A percentile compares a stretch with the other conserved stretches of the same genome.
Conservation (phyloP, 2,888 invertebrate species). For the Brenthis hecate region DNA sequence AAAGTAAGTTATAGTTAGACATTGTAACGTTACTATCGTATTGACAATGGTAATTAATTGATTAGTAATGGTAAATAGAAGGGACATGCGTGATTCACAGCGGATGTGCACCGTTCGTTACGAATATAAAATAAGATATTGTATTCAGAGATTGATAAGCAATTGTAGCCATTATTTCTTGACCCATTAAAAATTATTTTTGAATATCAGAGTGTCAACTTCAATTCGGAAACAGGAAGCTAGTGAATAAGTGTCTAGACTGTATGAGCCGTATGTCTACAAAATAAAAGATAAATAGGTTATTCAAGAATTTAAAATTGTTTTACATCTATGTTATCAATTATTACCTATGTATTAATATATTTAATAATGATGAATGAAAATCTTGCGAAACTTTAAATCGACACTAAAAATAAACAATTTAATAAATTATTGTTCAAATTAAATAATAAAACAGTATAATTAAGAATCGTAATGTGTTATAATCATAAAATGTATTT, state of each 20-base stretch:
- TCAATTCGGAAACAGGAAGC: constrained; percentile 37
- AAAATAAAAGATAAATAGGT: constrained; percentile 1
- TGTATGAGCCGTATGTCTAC: background rate
- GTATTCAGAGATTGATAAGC: background rate
- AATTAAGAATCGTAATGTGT: no score
- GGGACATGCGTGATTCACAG: constrained; percentile 29
- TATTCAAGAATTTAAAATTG: no score
- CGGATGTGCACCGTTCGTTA: constrained; percentile 27
- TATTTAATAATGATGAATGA: no score
- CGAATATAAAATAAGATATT: constrained; percentile 28
- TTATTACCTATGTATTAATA: no score
- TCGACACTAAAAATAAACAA: no score
- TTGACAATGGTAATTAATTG: constrained; percentile 19
- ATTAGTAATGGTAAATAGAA: constrained; percentile 24
- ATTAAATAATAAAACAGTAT: no score
- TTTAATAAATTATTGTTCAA: no score
- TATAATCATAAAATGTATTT: no score
- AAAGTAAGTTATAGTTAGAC: background rate
- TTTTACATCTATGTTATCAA: no score
- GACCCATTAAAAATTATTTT: background rate
- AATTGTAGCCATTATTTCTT: background rate
- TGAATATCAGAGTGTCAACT: background rate
- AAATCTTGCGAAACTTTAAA: no score
- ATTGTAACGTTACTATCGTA: background rate
- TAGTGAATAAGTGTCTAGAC: constrained; percentile 36